Evolutionary conservation across 2,888 invertebrate species (phyloP).

Genomic region (Oeneis ivallda): DNA sequence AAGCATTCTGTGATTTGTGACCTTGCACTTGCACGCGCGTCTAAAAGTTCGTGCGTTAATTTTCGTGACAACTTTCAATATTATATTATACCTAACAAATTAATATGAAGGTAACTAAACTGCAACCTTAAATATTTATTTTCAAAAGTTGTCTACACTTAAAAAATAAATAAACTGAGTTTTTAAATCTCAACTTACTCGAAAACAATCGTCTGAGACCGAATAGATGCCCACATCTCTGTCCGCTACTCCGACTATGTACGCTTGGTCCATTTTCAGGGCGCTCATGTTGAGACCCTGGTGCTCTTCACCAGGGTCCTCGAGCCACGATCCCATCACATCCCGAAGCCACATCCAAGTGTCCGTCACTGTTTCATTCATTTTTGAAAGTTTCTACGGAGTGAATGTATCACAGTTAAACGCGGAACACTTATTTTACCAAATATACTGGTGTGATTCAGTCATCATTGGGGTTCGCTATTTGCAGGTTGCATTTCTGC

Average conservation of each 20-base stretch:
- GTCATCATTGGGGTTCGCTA: constrained; percentile 37
- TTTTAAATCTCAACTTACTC: constrained; percentile 72
- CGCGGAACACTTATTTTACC: constrained; percentile 13
- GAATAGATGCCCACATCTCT: constrained; percentile 81
- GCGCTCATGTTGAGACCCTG: constrained; percentile 80
- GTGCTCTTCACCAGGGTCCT: constrained; percentile 79
- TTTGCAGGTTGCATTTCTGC: constrained; percentile 9
- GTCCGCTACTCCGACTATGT: constrained; percentile 69
- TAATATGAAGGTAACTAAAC: too few species aligned
- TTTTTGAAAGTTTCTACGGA: constrained; percentile 12
- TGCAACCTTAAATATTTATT: too few species aligned
- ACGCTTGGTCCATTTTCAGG: constrained; percentile 86
- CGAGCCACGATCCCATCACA: constrained; percentile 79
- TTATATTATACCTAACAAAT: background rate
- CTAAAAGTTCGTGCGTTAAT: constrained; percentile 6
- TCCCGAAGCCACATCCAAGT: constrained; percentile 72
- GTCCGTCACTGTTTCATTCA: constrained; percentile 49
- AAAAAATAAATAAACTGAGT: background rate
- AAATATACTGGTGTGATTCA: constrained; percentile 18
- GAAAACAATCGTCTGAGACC: constrained; percentile 86
- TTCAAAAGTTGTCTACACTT: too few species aligned
- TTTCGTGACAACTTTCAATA: constrained; percentile 14
- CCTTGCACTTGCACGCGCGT: constrained; percentile 15
- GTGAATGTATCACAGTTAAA: constrained; percentile 15
- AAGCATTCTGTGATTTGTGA: background rate